These are phyloP conservation scores for Sisyra nigra DNA, from an alignment of 2,888 invertebrate genomes.

Conservation along the genomic window DNA sequence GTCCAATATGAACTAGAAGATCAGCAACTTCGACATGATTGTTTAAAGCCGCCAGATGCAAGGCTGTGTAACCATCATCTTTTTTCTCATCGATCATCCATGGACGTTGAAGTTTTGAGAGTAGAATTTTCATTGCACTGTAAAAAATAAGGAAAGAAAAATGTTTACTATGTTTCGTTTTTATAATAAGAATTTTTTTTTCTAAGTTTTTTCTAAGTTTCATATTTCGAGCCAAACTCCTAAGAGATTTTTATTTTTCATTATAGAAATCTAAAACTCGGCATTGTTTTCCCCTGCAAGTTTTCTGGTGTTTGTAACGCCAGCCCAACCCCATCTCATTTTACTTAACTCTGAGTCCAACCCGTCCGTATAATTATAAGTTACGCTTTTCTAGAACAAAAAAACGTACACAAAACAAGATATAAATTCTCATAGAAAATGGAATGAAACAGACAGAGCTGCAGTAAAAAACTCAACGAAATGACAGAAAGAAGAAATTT, in stretches of 20 bases:
- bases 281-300: background rate
- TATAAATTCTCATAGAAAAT: no score
- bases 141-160: conserved; percentile 22
- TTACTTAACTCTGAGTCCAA: no score
- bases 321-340: no score
- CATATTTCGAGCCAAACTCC: background rate
- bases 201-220: background rate
- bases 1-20: conserved; percentile 69
- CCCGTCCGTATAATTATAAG: no score
- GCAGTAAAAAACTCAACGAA: no score
- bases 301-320: background rate
- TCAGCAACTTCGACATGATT: conserved; percentile 96
- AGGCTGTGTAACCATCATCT: conserved; percentile 93
- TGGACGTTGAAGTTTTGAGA: conserved; percentile 80
- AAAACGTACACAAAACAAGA: no score
- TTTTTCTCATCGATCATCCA: conserved; percentile 99
- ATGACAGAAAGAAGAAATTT: no score
- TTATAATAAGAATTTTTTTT: background rate
- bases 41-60: conserved; percentile 90
- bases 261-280: background rate
- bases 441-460: no score
- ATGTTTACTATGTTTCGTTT: background rate
- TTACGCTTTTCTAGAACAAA: no score
- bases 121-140: conserved; percentile 91
- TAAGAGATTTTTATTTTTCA: background rate